These are phyloP conservation scores for Procambarus clarkii DNA, from an alignment of 1,140 invertebrate genomes.

Conservation along the genomic window DNA sequence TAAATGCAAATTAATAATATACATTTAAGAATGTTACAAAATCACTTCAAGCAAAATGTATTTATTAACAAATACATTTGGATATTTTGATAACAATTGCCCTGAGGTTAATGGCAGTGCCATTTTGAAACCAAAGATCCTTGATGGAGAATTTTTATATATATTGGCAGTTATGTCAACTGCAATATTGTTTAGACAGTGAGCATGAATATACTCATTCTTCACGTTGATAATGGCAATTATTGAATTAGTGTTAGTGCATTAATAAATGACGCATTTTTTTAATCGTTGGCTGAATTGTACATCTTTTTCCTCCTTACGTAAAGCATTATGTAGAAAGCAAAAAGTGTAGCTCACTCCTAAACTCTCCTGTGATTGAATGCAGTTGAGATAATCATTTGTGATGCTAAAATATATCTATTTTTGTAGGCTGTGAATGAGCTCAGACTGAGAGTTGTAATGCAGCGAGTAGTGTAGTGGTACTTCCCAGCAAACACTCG, in stretches of 20 bases:
- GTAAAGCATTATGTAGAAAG: not conserved
- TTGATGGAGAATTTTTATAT: not conserved
- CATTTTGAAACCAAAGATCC: constrained; percentile 3
- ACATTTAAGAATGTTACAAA: not conserved
- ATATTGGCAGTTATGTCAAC: constrained; percentile 10
- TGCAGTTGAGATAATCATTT: not conserved
- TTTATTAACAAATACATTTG: not conserved
- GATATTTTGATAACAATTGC: not conserved
- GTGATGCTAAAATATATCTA: constrained; percentile 18
- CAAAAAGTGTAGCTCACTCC: constrained; percentile 25
- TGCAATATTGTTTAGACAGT: not conserved
- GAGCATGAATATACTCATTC: not conserved
- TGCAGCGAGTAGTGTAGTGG: not conserved
- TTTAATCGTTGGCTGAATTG: not conserved
- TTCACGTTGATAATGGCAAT: not conserved
- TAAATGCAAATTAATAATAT: not conserved
- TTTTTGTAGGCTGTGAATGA: constrained; percentile 23
- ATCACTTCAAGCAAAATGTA: not conserved
- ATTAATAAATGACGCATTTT: not conserved
- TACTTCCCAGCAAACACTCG: not conserved
- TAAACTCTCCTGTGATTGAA: constrained; percentile 1
- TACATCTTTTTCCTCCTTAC: not conserved
- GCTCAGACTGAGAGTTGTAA: not conserved
- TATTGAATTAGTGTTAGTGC: not conserved
- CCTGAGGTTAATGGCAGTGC: not conserved